Base-by-base conservation (phyloP, 2,797 vertebrate species). In the Zalophus californianus region DNA sequence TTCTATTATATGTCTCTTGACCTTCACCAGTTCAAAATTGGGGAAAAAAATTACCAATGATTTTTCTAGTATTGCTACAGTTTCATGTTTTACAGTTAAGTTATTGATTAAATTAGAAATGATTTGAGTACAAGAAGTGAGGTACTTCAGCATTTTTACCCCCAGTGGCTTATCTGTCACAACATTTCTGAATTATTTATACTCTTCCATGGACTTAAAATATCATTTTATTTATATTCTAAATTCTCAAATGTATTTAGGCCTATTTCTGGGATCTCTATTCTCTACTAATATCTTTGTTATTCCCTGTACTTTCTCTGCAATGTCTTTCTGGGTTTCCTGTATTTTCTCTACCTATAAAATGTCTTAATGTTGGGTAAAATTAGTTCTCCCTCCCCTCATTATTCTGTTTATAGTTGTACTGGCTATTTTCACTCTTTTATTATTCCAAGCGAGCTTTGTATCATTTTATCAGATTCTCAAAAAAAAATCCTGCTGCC, bases 141-240 rank as follows among this genome's bases (percentile, higher is more conserved):
- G 68, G 35, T 27, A 56, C 12, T 87, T 91, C 2, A 12, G 27
- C 11, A n/a, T 12, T 56, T 14, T 13, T 13, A 1, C 0, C 7
- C 4, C 20, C 41, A 20, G 3, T 72, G 70, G 0, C 58, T 90
- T 38, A 5, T 70, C 56, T 50, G 44, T 52, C 35, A 66, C 56
- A 89, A 23, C 14, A 38, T 90, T 87, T 94, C 72, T 91, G 35
- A 93, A 79, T 92, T 96, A 83, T 86, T 97, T 50, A 35, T 60
- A n/a, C 66, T 91, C 66, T 94, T 73, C 35, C 13, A 18, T 20
- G 87, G 78, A 77, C 32, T 72, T 80, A 94, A 90, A 52, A 82
- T 86, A 23, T 9, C 68, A 80, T 56, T 62, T 21, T 94, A 86
- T 35, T 88, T 90, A 64, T 82, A 75, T 56, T 93, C 64, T 86